Percentiles rank a stretch among this genome's conserved stretches.
Conservation (phyloP, 2,888 invertebrate genomes). For the Alloscopus bannaensis region DNA sequence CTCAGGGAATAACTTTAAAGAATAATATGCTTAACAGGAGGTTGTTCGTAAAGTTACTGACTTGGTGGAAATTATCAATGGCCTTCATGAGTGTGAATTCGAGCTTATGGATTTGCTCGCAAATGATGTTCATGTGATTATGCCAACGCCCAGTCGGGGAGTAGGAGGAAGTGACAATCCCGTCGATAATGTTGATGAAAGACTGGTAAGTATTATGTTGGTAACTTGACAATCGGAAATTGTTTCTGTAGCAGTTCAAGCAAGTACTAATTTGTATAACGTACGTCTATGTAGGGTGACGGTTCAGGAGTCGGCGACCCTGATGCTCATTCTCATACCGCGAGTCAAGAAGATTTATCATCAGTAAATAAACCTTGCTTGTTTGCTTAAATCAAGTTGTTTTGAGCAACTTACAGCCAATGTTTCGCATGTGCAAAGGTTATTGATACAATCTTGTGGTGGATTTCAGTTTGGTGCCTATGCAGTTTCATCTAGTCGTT, state of each 20-base stretch:
- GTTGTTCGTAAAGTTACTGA: conserved; percentile 52
- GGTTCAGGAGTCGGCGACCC: conserved; percentile 11
- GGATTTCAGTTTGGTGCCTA: conserved; percentile 59
- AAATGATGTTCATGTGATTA: conserved; percentile 43
- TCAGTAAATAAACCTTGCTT: conserved; percentile 20
- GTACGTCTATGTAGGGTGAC: conserved; percentile 35
- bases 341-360: conserved; percentile 60
- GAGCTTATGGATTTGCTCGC: conserved; percentile 61
- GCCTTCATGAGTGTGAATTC: conserved; percentile 59
- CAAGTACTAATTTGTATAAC: background rate
- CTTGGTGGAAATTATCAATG: conserved; percentile 58
- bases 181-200: conserved; percentile 41
- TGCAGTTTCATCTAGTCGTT: conserved; percentile 59
- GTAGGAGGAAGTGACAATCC: conserved; percentile 37
- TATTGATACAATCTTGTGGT: background rate
- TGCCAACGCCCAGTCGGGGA: conserved; percentile 39
- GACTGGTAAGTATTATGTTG: conserved; percentile 23
- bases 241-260: too few relatives aligned
- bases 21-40: conserved; percentile 24
- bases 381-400: background rate
- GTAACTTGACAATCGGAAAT: background rate
- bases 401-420: background rate
- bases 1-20: background rate
- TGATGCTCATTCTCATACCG: conserved; percentile 34
- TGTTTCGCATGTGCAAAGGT: background rate